Percentiles rank a stretch among this genome's conserved stretches.
Evolutionary conservation across 2,797 vertebrate species (phyloP).

Genomic region (Todus mexicanus): DNA sequence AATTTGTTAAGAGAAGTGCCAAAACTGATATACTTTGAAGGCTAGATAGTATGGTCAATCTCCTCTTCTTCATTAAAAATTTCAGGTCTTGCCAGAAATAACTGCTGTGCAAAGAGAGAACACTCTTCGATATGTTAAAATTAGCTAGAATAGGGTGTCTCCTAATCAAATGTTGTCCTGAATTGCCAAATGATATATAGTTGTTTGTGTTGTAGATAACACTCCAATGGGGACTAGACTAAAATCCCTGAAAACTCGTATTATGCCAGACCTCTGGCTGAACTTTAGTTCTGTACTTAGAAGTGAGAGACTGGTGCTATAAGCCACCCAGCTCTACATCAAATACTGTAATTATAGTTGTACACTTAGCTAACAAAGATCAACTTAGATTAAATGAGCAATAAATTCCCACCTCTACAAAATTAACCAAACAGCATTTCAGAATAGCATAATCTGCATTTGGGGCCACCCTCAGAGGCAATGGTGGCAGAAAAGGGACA

Average conservation of each 20-base stretch:
- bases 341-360: constrained; percentile 49
- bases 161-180: constrained; percentile 54
- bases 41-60: not conserved
- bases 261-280: constrained; percentile 76
- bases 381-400: not conserved
- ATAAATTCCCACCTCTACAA: constrained; percentile 3
- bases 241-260: constrained; percentile 73
- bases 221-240: constrained; percentile 63
- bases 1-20: constrained; percentile 11
- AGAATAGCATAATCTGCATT: not conserved
- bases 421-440: constrained; percentile 10
- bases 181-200: constrained; percentile 68
- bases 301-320: constrained; percentile 51
- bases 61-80: not conserved
- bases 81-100: constrained; percentile 37
- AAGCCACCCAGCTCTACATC: constrained; percentile 30
- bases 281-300: constrained; percentile 67
- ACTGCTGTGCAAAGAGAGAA: constrained; percentile 10
- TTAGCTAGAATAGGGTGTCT: constrained; percentile 59
- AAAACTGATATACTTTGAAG: not conserved
- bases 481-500: constrained; percentile 14
- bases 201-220: constrained; percentile 73
- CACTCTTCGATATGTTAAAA: not conserved
- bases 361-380: constrained; percentile 18
- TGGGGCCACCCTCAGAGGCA: not conserved